These are phyloP conservation scores for Speoplatyrhinus poulsoni DNA, from an alignment of 2,113 vertebrate species.

Conservation along the genomic window DNA sequence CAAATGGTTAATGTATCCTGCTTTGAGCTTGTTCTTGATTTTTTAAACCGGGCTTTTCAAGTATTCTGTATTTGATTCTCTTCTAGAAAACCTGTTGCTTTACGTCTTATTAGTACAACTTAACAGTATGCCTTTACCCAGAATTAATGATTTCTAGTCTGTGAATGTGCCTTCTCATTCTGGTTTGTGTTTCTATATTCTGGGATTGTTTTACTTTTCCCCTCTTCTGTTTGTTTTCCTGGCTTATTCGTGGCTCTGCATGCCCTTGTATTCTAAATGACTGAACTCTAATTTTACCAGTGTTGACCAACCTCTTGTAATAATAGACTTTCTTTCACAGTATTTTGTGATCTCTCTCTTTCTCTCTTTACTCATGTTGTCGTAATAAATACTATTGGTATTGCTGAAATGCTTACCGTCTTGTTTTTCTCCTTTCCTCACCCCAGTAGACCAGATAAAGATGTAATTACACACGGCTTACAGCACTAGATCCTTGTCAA, in stretches of 20 bases:
- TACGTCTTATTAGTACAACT: constrained; percentile 54
- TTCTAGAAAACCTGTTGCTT: constrained; percentile 65
- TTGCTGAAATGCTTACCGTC: constrained; percentile 91
- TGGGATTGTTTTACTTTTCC: constrained; percentile 65
- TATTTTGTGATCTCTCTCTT: constrained; percentile 86
- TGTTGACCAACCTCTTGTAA: constrained; percentile 88
- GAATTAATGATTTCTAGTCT: constrained; percentile 82
- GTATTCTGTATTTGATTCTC: constrained; percentile 79
- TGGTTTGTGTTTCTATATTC: constrained; percentile 80
- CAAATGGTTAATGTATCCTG: constrained; percentile 79
- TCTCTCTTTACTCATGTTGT: constrained; percentile 88
- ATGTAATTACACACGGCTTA: constrained; percentile 37
- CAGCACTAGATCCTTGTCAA: constrained; percentile 77
- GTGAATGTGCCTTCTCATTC: constrained; percentile 94
- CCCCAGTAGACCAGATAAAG: constrained; percentile 41
- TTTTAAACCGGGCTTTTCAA: constrained; percentile 77
- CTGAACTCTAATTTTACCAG: constrained; percentile 72
- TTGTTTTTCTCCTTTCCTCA: constrained; percentile 70
- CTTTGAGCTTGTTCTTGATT: constrained; percentile 60
- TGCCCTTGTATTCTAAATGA: constrained; percentile 78
- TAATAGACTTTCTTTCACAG: constrained; percentile 81
- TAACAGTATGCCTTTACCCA: constrained; percentile 70
- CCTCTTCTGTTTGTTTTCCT: constrained; percentile 62
- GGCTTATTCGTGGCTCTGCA: constrained; percentile 73
- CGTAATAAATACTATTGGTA: constrained; percentile 98